These are phyloP conservation scores for Artibeus jamaicensis DNA, from an alignment of 2,797 vertebrate genomes.

Conservation along the genomic window DNA sequence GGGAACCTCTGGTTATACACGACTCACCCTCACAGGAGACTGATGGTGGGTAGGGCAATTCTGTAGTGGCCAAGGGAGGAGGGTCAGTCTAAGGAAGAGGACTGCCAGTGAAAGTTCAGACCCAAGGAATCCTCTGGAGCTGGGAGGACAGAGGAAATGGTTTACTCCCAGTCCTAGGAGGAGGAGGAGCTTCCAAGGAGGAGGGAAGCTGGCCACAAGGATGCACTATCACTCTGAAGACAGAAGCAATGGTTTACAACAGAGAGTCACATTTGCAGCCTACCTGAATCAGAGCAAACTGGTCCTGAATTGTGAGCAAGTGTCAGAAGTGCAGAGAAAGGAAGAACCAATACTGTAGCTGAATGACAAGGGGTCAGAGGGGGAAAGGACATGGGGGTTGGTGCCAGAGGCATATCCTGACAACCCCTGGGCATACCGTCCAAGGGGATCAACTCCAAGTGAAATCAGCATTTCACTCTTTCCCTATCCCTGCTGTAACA, in stretches of 20 bases:
- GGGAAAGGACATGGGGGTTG: not conserved
- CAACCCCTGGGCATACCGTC: not conserved
- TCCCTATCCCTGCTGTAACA: not conserved
- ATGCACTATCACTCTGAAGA: conserved; percentile 66
- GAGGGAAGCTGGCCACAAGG: conserved; percentile 76
- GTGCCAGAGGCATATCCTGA: not conserved
- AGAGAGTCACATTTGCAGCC: not conserved
- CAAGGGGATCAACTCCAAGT: not conserved
- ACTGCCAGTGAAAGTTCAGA: conserved; percentile 53
- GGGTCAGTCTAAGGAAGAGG: conserved; percentile 34
- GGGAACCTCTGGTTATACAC: not conserved
- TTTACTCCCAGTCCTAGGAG: conserved; percentile 73
- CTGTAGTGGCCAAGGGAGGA: not conserved
- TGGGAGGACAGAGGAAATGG: conserved; percentile 65
- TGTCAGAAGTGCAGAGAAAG: not conserved
- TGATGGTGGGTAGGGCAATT: conserved; percentile 53
- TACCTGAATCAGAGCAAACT: not conserved
- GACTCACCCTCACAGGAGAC: conserved; percentile 40
- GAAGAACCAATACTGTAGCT: not conserved
- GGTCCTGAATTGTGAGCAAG: not conserved
- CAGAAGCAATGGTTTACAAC: not conserved
- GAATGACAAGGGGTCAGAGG: not conserved
- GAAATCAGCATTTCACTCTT: not conserved
- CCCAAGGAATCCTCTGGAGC: conserved; percentile 72
- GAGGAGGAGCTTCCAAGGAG: conserved; percentile 65